These are phyloP conservation scores for Lineus longissimus DNA, from an alignment of 1,140 invertebrate genomes.

Conservation along the genomic window DNA sequence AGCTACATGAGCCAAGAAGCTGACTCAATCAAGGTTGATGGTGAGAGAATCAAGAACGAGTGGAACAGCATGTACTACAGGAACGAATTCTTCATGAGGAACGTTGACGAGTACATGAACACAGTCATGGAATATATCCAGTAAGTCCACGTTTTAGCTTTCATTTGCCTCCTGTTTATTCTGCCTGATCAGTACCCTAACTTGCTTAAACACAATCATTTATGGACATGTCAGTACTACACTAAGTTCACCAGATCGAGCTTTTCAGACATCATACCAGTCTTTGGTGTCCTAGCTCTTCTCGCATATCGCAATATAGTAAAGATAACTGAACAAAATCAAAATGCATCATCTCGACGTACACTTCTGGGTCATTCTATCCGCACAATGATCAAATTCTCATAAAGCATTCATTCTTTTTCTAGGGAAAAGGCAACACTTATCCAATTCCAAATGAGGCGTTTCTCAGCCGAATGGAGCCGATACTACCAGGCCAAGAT, in stretches of 20 bases:
- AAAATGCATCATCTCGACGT: no score
- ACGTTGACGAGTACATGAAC: background rate
- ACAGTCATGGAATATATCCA: background rate
- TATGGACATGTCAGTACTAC: background rate
- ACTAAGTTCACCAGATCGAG: no score
- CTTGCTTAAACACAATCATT: background rate
- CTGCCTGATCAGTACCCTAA: background rate
- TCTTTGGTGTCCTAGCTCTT: background rate
- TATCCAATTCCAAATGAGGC: no score
- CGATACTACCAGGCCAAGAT: background rate
- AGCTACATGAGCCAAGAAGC: background rate
- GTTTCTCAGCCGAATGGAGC: no score
- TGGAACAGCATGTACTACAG: background rate
- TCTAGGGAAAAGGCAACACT: no score
- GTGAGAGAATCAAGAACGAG: background rate
- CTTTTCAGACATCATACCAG: no score
- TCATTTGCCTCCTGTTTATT: background rate
- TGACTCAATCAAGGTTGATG: background rate
- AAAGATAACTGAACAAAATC: no score
- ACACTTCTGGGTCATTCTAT: no score
- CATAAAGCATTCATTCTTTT: no score
- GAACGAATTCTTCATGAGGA: slow-evolving; percentile 5
- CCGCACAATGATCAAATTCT: no score
- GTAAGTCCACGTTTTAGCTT: background rate
- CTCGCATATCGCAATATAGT: background rate